Percentiles rank a stretch among this genome's conserved stretches.
Evolutionary conservation across 2,888 invertebrate genomes (phyloP).

Genomic region (Tryphoninae sp.): DNA sequence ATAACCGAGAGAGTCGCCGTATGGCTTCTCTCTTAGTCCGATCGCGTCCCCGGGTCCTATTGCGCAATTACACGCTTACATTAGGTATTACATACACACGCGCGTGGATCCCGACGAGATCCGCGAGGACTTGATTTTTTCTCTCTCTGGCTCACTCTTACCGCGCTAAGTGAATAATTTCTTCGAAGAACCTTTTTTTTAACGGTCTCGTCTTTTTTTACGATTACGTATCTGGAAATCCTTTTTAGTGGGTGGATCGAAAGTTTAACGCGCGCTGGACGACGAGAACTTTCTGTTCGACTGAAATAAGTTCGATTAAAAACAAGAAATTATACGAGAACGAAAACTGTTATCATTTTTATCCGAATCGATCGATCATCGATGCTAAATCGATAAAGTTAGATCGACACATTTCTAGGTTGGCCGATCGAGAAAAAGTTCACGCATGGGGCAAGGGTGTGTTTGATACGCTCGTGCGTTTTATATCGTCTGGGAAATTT

Average conservation of each 20-base stretch:
- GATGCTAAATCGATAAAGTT: background rate
- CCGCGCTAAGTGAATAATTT: background rate
- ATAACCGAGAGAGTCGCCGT: slow-evolving; percentile 36
- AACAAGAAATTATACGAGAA: background rate
- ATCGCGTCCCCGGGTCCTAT: slow-evolving; percentile 34
- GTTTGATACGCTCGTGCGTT: background rate
- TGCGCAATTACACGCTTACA: slow-evolving; percentile 48
- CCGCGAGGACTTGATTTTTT: slow-evolving; percentile 16
- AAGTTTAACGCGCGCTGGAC: slow-evolving; percentile 14
- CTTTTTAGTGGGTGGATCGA: slow-evolving; percentile 52
- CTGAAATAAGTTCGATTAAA: background rate
- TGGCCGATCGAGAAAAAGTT: background rate
- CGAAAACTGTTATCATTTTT: background rate
- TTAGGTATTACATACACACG: slow-evolving; percentile 43
- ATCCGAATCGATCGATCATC: background rate
- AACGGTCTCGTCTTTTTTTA: slow-evolving; percentile 7
- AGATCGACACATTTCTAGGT: background rate
- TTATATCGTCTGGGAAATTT: slow-evolving; percentile 30
- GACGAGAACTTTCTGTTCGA: background rate
- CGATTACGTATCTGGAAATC: slow-evolving; percentile 29
- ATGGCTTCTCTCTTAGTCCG: slow-evolving; percentile 37
- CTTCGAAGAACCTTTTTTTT: background rate
- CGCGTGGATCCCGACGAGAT: slow-evolving; percentile 46
- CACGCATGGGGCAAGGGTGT: background rate
- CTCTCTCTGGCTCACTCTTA: background rate